Conservation (phyloP, 2,113 vertebrate species). For the Pimephales promelas region DNA sequence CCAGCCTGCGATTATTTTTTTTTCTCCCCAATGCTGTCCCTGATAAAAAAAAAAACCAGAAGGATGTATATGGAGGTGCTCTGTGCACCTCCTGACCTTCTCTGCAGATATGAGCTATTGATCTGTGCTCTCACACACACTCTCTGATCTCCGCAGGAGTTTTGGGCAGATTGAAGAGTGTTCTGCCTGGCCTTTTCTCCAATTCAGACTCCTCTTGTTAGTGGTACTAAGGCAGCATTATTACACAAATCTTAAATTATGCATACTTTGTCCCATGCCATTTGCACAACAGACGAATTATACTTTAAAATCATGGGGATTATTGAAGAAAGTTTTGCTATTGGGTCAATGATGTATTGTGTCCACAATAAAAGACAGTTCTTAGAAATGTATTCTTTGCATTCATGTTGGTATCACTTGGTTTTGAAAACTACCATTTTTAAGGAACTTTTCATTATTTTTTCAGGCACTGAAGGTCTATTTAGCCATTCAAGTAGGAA, state of each 20-base stretch:
- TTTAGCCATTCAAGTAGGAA: too few relatives aligned
- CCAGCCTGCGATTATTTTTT: conserved; percentile 68
- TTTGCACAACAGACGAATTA: background rate
- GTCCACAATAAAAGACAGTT: too few relatives aligned
- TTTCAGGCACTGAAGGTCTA: too few relatives aligned
- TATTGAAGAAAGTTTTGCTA: background rate
- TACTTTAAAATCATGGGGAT: background rate
- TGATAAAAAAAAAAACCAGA: conserved; percentile 47
- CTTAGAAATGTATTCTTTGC: too few relatives aligned
- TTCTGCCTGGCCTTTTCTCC: conserved; percentile 21
- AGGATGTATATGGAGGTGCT: conserved; percentile 25
- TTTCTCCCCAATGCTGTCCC: background rate
- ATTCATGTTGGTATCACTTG: too few relatives aligned
- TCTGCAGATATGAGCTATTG: conserved; percentile 58
- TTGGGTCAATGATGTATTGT: background rate
- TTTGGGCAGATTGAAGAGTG: background rate
- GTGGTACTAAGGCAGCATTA: background rate
- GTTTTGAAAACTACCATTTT: too few relatives aligned
- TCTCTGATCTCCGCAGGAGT: conserved; percentile 38
- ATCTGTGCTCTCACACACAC: conserved; percentile 36
- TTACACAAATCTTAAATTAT: background rate
- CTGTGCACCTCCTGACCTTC: conserved; percentile 51
- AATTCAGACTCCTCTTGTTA: background rate
- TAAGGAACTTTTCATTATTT: too few relatives aligned
- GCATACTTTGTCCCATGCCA: background rate